Evolutionary conservation across 1,140 invertebrate genomes (phyloP).

Genomic region (Diprion similis): DNA sequence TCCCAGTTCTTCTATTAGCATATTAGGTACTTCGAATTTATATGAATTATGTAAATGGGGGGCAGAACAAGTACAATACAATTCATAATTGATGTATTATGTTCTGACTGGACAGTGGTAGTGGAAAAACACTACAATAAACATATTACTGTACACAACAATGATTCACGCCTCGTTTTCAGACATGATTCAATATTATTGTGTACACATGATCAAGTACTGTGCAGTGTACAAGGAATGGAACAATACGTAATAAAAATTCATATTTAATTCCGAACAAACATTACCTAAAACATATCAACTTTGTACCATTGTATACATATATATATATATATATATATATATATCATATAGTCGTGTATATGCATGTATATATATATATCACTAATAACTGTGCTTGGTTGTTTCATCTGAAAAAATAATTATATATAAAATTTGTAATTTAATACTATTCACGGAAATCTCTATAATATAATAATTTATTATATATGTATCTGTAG

Average conservation of each 20-base stretch:
- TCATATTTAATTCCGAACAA: conserved; percentile 1
- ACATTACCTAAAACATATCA: neutral
- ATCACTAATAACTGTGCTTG: neutral
- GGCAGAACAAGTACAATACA: too few species aligned
- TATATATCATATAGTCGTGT: neutral
- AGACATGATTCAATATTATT: too few species aligned
- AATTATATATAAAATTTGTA: neutral
- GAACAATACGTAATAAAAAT: conserved; percentile 2
- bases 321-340: too few species aligned
- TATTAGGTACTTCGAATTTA: too few species aligned
- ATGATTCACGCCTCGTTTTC: too few species aligned
- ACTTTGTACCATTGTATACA: neutral
- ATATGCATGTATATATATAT: neutral
- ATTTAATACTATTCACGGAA: neutral
- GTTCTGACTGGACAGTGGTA: too few species aligned
- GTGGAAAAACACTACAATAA: too few species aligned
- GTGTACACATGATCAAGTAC: too few species aligned
- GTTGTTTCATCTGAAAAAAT: neutral
- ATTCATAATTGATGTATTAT: too few species aligned
- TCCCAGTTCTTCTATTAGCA: too few species aligned
- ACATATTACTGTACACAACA: too few species aligned
- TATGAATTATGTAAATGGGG: too few species aligned
- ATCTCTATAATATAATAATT: neutral
- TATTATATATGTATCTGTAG: neutral
- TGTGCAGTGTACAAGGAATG: neutral